A percentile compares a stretch with the other conserved stretches of the same genome.
These are phyloP conservation scores for Cephalopholis sonnerati DNA, from an alignment of 2,113 vertebrate genomes.

Conservation along the genomic window DNA sequence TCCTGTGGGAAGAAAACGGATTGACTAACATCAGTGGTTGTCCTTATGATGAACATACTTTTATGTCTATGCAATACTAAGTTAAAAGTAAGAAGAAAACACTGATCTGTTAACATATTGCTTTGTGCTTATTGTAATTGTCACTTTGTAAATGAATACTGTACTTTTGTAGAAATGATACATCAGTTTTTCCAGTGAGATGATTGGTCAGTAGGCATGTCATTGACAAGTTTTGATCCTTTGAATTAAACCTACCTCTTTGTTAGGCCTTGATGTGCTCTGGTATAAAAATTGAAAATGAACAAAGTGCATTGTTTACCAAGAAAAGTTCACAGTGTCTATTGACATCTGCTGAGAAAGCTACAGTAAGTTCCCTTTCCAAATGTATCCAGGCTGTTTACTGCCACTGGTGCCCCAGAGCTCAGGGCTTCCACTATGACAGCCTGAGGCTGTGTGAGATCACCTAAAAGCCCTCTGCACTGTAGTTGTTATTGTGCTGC, in stretches of 20 bases:
- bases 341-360: background rate
- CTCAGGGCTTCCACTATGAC: background rate
- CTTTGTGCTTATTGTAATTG: too few relatives aligned
- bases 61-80: too few relatives aligned
- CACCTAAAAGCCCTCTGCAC: background rate
- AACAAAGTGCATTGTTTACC: background rate
- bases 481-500: background rate
- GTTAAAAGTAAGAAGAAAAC: too few relatives aligned
- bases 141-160: background rate
- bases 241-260: background rate
- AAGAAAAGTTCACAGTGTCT: background rate
- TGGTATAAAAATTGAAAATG: background rate
- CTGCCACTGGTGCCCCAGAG: background rate
- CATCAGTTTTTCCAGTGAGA: background rate
- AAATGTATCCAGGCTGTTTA: background rate
- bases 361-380: background rate
- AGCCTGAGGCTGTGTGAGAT: slow-evolving; percentile 24
- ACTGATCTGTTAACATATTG: too few relatives aligned
- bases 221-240: background rate
- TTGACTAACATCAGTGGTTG: too few relatives aligned
- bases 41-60: too few relatives aligned
- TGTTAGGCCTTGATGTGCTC: background rate
- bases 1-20: too few relatives aligned
- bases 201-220: background rate
- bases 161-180: background rate